These are phyloP conservation scores for Oasisia sp. DNA, from an alignment of 2,888 invertebrate species.

Conservation along the genomic window DNA sequence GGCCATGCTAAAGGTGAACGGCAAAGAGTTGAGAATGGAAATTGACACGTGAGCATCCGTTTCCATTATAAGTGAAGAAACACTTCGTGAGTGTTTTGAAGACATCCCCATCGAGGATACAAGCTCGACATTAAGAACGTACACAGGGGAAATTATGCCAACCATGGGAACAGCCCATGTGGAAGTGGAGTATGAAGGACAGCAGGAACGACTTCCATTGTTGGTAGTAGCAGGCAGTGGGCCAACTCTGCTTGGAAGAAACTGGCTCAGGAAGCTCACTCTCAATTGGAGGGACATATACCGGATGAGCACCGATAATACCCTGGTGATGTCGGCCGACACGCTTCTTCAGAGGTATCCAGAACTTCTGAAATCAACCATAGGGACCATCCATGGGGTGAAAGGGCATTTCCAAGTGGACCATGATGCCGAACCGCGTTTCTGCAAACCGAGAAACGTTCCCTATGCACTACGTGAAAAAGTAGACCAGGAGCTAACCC, in stretches of 20 bases:
- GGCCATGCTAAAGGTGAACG: neutral
- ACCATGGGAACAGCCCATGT: no score
- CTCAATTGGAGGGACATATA: slow-evolving; percentile 17
- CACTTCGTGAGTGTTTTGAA: neutral
- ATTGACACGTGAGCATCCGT: neutral
- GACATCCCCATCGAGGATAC: no score
- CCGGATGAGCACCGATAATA: neutral
- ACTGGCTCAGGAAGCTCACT: neutral
- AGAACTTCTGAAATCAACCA: neutral
- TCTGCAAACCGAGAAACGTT: no score
- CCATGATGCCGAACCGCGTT: no score
- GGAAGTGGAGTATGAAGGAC: neutral
- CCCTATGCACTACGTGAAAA: no score
- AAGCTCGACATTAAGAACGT: no score
- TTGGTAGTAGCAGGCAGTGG: neutral
- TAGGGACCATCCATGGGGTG: neutral
- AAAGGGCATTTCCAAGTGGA: no score
- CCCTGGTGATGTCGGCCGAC: no score
- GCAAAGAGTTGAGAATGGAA: neutral
- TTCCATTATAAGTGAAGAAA: neutral
- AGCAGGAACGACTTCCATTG: no score
- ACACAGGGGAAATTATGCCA: no score
- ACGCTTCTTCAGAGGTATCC: neutral
- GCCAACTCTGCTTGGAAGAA: neutral
- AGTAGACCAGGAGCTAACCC: no score